Evolutionary conservation across 2,888 invertebrate species (phyloP).

Genomic region (Drosophila atripex): DNA sequence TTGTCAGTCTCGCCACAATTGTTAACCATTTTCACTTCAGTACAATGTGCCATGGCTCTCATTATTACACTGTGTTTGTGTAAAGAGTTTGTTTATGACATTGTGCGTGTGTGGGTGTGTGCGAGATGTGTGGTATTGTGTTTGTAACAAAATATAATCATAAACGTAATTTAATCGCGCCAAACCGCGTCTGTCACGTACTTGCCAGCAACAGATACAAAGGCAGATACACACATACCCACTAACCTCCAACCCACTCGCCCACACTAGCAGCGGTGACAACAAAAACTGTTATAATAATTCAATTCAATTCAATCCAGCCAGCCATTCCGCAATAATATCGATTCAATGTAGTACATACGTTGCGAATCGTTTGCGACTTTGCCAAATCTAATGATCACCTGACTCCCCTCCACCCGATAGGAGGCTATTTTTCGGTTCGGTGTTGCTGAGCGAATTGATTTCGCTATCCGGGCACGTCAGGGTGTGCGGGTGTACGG

Average conservation of each 20-base stretch:
- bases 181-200: conserved; percentile 80
- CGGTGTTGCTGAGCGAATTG: conserved; percentile 54
- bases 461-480: conserved; percentile 77
- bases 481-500: conserved; percentile 38
- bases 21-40: conserved; percentile 76
- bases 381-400: conserved; percentile 74
- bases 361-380: conserved; percentile 64
- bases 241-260: too few species aligned
- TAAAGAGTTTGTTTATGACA: conserved; percentile 62
- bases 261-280: conserved; percentile 62
- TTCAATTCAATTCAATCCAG: conserved; percentile 70
- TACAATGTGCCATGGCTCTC: conserved; percentile 64
- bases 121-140: conserved; percentile 53
- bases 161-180: conserved; percentile 79
- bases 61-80: conserved; percentile 6
- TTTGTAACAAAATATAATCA: conserved; percentile 78
- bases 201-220: conserved; percentile 66
- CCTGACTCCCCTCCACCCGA: conserved; percentile 14
- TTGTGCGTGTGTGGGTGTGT: conserved; percentile 30
- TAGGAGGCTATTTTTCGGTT: neutral
- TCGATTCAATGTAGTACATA: conserved; percentile 66
- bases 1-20: conserved; percentile 63
- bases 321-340: conserved; percentile 71
- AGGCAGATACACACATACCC: conserved; percentile 1
- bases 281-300: conserved; percentile 79